Base-by-base conservation (phyloP, 2,888 invertebrate genomes). In the Lagria hirta region DNA sequence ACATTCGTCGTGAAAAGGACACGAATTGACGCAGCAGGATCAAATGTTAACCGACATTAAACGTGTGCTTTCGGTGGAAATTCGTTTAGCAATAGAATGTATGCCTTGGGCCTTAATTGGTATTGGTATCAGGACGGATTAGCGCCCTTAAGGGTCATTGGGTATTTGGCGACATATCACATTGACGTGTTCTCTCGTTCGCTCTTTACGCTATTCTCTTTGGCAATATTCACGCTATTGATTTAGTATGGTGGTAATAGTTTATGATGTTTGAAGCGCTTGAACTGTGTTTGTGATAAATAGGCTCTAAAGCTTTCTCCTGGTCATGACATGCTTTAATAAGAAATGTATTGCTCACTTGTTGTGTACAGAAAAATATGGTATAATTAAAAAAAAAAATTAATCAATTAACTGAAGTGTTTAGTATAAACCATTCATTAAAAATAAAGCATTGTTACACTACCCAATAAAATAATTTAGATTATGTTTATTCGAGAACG, bases 121-220 rank as follows among this genome's bases (percentile, higher is more conserved):
- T 49, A 56, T 56, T 56, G 54, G 54, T 54, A 56, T 56, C 56
- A 44, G 51, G 48, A 43, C 45, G 54, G 56, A 56, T 56, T 54
- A 56, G 46, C 43, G 38, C 47, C 54, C 48, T 46, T 41, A 46
- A 43, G 48, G 48, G 51, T 48, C 41, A 33, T 34, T 21, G 35
- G 32, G 43, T 46, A 51, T 48, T 43, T 45, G 43, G 23, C 45
- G 45, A 48, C 46, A 27, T 38, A 30, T 29, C 38, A 11, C 37
- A 38, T 38, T 38, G 38, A 38, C 30, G 30, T 38, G n/a, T n/a
- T n/a, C n/a, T n/a, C n/a, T n/a, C n/a, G n/a, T n/a, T n/a, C n/a
- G n/a, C n/a, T n/a, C n/a, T n/a, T n/a, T n/a, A n/a, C n/a, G n/a
- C n/a, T n/a, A n/a, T 41, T 33, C 30, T 17, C 15, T 17, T 3